A percentile compares a stretch with the other conserved stretches of the same genome.
phyloP scores from a whole-genome alignment of 2,797 vertebrate genomes.

The Poliocrania exsul region DNA sequence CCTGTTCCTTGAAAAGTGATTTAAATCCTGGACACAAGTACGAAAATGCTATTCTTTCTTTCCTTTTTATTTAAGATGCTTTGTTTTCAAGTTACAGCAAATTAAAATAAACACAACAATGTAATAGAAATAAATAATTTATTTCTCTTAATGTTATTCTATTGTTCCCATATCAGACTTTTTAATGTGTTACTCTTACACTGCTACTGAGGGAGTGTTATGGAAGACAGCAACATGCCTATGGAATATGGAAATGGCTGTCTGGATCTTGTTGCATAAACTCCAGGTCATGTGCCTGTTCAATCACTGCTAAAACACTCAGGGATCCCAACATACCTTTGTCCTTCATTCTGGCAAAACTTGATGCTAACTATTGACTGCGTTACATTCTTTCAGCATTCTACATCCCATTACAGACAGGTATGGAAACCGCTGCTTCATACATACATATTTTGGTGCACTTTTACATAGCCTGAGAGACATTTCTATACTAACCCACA shows the following conservation, averaged over 20 bases:
- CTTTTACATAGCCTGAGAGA: neutral
- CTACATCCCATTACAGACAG: neutral
- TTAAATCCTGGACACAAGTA: neutral
- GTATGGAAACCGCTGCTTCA: neutral
- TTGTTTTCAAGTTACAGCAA: neutral
- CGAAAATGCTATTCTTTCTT: neutral
- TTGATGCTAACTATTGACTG: neutral
- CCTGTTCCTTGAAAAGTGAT: neutral
- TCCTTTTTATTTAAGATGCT: neutral
- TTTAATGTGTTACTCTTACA: neutral
- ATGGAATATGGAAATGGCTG: neutral
- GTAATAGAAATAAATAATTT: neutral
- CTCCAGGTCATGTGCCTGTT: neutral
- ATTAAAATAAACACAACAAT: neutral
- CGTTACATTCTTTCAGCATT: neutral
- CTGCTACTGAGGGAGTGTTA: rapidly evolving
- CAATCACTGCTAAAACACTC: neutral
- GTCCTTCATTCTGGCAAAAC: neutral
- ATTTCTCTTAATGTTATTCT: neutral
- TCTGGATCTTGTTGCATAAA: neutral
- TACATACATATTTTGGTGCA: rapidly evolving
- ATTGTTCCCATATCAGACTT: neutral
- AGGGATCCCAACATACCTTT: neutral
- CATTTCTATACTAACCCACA: neutral
- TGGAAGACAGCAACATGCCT: neutral